Evolutionary conservation across 2,797 vertebrate genomes (phyloP), one percentile per base, ranked within the genome.

Genomic region (Gallinago stenura): DNA sequence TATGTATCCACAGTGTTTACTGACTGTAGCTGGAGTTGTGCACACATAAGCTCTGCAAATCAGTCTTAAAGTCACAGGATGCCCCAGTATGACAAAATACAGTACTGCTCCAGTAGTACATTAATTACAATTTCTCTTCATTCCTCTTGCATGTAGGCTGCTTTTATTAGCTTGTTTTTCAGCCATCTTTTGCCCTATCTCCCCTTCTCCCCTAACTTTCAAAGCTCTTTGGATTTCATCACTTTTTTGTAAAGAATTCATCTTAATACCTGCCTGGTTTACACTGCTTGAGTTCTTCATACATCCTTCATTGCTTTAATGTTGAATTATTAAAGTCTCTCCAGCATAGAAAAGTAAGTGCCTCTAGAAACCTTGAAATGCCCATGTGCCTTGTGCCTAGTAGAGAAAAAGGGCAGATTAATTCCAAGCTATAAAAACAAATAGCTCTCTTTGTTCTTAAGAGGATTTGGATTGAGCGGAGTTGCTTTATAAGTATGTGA

Each of bases 401-500:
- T 62, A 46, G 51, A 58, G 35, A 87, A 92, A 94, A 92, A 94
- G 16, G 33, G 18, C 69, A 94, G 87, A 88, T 91, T 96, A 91
- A 91, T 94, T 91, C 54, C 73, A 84, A 83, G 73, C 58, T 69
- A 79, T 88, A 89, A 92, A 91, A 93, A 86, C 78, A 94, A 96
- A 93, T 51, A 90, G 88, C 61, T 91, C 20, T 87, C 70, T 95
- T 86, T 96, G 85, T 94, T 93, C 58, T 72, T 95, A 94, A 95
- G 77, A 94, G 88, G 94, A 95, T 96, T 95, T 95, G 80, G 86
- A 90, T 72, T 93, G 73, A 95, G 66, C 4, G 3, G 54, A 97
- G 66, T 90, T 92, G 54, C 85, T 91, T 95, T 94, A 2, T 82
- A 95, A 91, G 77, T 88, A 79, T 83, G 41, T 88, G 90, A 94